Evolutionary conservation across 2,797 vertebrate genomes (phyloP), one percentile per base, ranked within the genome.

Genomic region (Acomys russatus): DNA sequence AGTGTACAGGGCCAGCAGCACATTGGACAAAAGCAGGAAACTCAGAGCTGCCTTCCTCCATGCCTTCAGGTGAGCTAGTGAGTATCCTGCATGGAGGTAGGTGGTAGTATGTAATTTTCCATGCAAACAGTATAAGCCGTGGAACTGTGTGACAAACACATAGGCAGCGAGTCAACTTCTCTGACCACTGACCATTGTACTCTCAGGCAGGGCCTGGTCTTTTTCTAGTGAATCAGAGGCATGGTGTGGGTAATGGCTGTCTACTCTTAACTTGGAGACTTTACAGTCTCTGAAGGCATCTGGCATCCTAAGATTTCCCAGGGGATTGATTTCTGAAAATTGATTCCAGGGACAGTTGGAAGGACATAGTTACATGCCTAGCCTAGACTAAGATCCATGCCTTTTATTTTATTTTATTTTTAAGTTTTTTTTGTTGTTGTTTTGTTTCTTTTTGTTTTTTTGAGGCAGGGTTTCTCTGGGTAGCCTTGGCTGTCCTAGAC

Each of bases 1-100:
- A 0, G 99, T 99, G 84, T 99, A 99, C 70, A 99, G 98, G 8
- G 99, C 99, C 22, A 99, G 98, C 3, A 98, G n/a, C 73, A 99
- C 80, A 97, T 99, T 99, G 79, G 99, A 98, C 61, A 98, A 79
- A 68, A 99, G 93, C 98, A 99, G 97, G 94, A 98, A 92, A 51
- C 96, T 96, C 0, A 98, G 98, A 38, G 98, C 99, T 71, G 98
- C 51, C 97, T 96, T 99, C 96, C 98, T 99, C 99, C 99, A 99
- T 0, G 95, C 87, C 98, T 98, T 99, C 97, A 99, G 85, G 68
- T 97, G 98, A 80, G 98, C 98, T 97, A 99, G 85, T 30, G 99
- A 99, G 78, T 98, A 98, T 8, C 99, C 99, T 99, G 35, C 0
- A 88, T 79, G 77, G 92, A 95, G 61, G n/a, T 63, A 91, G 30